Percentiles rank a stretch among this genome's conserved stretches.
These are phyloP conservation scores for Synodontis membranacea DNA, from an alignment of 2,113 vertebrate species.

Conservation along the genomic window DNA sequence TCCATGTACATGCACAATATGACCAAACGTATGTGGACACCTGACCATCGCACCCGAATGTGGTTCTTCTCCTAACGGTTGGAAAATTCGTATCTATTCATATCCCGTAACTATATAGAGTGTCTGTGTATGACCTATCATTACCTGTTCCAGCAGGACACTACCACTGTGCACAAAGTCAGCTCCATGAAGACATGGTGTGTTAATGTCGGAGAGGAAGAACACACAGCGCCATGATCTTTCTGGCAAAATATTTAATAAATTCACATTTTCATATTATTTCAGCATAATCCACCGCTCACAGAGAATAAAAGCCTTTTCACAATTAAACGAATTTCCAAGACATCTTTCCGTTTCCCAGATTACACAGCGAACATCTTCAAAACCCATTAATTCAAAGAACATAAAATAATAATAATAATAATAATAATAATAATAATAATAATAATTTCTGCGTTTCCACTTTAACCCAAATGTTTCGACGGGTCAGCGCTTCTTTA, in stretches of 20 bases:
- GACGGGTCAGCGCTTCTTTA: background rate
- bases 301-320: background rate
- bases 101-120: too few relatives aligned
- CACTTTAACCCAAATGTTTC: background rate
- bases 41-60: background rate
- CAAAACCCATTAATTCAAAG: background rate
- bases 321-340: background rate
- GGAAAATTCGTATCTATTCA: too few relatives aligned
- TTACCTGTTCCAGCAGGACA: too few relatives aligned
- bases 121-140: too few relatives aligned
- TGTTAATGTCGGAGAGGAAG: background rate
- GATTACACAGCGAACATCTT: background rate
- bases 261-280: slow-evolving; percentile 8
- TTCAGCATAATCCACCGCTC: background rate
- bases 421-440: background rate
- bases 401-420: background rate
- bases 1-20: background rate
- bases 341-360: too few relatives aligned
- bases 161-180: too few relatives aligned
- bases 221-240: background rate
- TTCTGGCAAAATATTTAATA: slow-evolving; percentile 6
- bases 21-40: too few relatives aligned
- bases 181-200: too few relatives aligned
- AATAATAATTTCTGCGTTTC: background rate
- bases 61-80: background rate